Evolutionary conservation across 2,113 vertebrate genomes (phyloP), one percentile per base, ranked within the genome.

Genomic region (Myrmecophaga tridactyla): DNA sequence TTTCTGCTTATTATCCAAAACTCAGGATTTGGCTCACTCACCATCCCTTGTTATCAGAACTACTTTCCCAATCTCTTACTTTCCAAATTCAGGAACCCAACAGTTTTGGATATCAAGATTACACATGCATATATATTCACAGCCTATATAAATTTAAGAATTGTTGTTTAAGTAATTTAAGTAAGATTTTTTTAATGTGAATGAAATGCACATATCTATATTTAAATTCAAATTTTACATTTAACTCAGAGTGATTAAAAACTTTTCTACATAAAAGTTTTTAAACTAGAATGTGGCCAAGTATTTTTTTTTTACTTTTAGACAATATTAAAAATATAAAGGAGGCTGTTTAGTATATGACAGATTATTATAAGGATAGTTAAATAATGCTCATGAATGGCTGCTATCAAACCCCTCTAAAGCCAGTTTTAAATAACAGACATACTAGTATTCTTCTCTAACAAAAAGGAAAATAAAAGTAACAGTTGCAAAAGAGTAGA

Each of bases 161-260:
- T 51, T 89, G 8, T 76, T 76, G 53, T 72, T 84, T 86, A 58
- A 51, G 27, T 56, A 12, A 80, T 58, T 53, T 94, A 75, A 89
- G 13, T 12, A 75, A 25, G 51, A 7, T 67, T 88, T 90, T 77
- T 0, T 27, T 78, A 84, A 83, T 81, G n/a, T 94, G 20, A 86
- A 7, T 31, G 88, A 94, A 94, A 92, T 43, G 39, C 7, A 90
- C 12, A 56, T 58, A 89, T 23, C 25, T 56, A 6, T 67, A 92
- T 86, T 86, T 89, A 75, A 83, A 86, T 56, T 92, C 60, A 75
- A 58, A 87, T 83, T 73, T 92, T 81, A 73, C 87, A 83, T 73
- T 94, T 69, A 86, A 41, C 21, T 95, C 69, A 67, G 69, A 23
- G 73, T 62, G 63, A 63, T 34, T 23, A n/a, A 90, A 3, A 94